Evolutionary conservation across 2,113 vertebrate genomes (phyloP).

Genomic region (Macaca mulatta): DNA sequence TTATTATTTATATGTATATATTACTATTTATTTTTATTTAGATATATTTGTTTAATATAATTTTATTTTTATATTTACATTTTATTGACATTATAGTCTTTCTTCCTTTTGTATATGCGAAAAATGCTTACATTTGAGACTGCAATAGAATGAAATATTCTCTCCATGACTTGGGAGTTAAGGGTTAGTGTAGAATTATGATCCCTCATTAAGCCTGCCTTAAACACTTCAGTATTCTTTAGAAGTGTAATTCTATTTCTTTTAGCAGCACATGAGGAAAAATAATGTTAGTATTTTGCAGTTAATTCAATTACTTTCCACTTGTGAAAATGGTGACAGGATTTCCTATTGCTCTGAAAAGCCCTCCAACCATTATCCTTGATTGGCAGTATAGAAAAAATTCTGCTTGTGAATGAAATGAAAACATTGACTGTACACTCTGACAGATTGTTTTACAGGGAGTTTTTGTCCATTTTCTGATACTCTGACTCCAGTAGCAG

Average conservation of each 20-base stretch:
- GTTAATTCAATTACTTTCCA: conserved; percentile 82
- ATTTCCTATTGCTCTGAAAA: conserved; percentile 74
- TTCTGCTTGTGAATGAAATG: conserved; percentile 70
- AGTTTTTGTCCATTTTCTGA: conserved; percentile 60
- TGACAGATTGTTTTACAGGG: conserved; percentile 30
- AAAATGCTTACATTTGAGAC: background rate
- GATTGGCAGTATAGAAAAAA: conserved; percentile 78
- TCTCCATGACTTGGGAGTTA: background rate
- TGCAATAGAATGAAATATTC: background rate
- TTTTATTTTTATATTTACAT: background rate
- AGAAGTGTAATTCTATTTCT: conserved; percentile 52
- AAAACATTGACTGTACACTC: conserved; percentile 55
- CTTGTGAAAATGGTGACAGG: conserved; percentile 76
- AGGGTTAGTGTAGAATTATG: conserved; percentile 60
- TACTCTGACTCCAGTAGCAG: conserved; percentile 68
- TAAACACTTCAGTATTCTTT: conserved; percentile 74
- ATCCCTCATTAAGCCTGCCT: conserved; percentile 71
- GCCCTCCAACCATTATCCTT: conserved; percentile 39
- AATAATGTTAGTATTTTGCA: conserved; percentile 76
- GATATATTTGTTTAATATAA: background rate
- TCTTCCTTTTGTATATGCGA: background rate
- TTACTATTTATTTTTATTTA: background rate
- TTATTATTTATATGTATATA: background rate
- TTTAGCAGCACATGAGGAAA: conserved; percentile 71
- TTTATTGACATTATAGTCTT: background rate